Conservation (phyloP, 2,113 vertebrate genomes). For the Serilophus lunatus region DNA sequence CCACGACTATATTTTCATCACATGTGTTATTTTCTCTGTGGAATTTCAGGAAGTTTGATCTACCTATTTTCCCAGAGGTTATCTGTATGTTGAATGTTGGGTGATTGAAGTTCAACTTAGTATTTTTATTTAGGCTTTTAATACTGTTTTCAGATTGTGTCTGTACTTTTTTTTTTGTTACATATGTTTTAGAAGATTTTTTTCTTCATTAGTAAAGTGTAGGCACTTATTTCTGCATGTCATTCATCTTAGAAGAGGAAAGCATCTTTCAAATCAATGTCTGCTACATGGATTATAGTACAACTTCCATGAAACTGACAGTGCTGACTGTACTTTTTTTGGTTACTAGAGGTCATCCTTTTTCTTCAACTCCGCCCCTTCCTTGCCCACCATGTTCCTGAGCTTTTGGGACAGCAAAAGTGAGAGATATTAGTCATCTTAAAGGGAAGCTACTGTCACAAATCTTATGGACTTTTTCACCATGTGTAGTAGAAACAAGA, state of each 20-base stretch:
- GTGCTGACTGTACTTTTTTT: neutral
- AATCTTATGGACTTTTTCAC: neutral
- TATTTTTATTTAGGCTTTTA: neutral
- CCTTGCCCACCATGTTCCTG: neutral
- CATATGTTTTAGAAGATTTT: neutral
- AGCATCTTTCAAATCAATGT: neutral
- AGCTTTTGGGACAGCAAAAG: neutral
- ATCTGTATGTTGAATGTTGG: neutral
- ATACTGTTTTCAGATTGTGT: neutral
- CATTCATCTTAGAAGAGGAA: neutral
- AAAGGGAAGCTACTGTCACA: neutral
- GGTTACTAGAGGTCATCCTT: neutral
- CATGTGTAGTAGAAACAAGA: neutral
- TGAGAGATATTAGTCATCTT: neutral
- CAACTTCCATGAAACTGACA: neutral
- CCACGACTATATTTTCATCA: neutral
- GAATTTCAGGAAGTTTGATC: neutral
- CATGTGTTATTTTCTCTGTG: neutral
- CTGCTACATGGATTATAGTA: neutral
- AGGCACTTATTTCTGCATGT: neutral
- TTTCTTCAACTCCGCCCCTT: rapidly evolving
- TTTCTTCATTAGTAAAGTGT: neutral
- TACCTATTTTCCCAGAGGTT: neutral
- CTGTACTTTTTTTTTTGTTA: neutral
- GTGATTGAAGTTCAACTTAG: neutral